A percentile compares a stretch with the other conserved stretches of the same genome.
Evolutionary conservation across 92 coral and sea anemone species (phyloP).

Genomic region (Parazoanthus atlanticus): DNA sequence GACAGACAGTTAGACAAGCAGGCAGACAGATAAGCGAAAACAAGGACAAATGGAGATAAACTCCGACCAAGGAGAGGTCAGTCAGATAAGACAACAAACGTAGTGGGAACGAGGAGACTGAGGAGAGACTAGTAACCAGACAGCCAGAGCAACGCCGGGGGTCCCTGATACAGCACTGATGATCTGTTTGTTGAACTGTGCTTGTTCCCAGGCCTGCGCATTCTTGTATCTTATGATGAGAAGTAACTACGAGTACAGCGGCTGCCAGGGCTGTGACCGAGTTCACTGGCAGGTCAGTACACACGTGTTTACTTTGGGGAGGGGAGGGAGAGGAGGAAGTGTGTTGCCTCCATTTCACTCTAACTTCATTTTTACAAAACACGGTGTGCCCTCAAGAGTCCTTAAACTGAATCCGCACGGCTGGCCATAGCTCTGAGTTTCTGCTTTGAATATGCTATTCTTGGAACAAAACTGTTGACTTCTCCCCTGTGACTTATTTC

Average conservation of each 20-base stretch:
- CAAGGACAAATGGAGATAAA: background rate
- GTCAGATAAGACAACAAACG: background rate
- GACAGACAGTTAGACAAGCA: background rate
- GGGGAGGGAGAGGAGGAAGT: background rate
- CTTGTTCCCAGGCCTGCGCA: constrained; percentile 79
- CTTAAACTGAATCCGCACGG: too few species aligned
- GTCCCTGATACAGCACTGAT: background rate
- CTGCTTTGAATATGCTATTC: too few species aligned
- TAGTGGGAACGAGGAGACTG: background rate
- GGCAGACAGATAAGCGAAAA: background rate
- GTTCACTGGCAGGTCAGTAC: constrained; percentile 94
- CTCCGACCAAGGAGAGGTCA: background rate
- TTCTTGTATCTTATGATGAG: constrained; percentile 95
- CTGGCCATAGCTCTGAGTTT: too few species aligned
- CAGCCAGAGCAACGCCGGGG: background rate
- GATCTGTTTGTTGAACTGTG: background rate
- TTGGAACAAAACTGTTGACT: too few species aligned
- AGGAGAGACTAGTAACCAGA: background rate
- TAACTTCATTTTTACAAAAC: background rate
- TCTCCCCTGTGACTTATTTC: too few species aligned
- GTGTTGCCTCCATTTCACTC: too few species aligned
- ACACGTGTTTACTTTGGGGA: background rate
- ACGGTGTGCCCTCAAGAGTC: background rate
- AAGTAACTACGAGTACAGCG: constrained; percentile 94
- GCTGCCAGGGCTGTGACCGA: constrained; percentile 87